Evolutionary conservation across 2,888 invertebrate genomes (phyloP).

Genomic region (Sympetrum striolatum): DNA sequence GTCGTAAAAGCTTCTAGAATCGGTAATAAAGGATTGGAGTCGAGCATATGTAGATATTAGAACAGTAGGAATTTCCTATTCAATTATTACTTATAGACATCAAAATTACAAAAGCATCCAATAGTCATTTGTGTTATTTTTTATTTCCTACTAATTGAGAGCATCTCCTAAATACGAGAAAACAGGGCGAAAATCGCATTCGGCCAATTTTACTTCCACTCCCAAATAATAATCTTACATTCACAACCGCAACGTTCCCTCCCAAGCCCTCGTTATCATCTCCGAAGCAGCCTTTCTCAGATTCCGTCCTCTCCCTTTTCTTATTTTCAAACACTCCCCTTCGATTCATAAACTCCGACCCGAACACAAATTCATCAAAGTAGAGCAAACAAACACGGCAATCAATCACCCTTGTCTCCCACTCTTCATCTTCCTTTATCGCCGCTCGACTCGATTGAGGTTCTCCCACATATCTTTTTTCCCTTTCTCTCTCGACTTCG

Average conservation of each 20-base stretch:
- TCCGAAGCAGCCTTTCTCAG: background rate
- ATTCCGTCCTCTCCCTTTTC: background rate
- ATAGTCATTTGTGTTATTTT: no score
- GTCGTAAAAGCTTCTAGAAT: no score
- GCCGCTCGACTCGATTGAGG: background rate
- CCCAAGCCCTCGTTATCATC: background rate
- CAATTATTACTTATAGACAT: no score
- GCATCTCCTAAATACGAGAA: no score
- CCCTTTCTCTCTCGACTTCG: background rate
- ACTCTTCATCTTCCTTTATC: background rate
- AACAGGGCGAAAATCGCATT: no score
- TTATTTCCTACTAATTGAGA: no score
- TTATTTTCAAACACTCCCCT: background rate
- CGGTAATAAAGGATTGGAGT: no score
- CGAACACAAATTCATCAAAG: conserved; percentile 19
- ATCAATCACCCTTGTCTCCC: conserved; percentile 15
- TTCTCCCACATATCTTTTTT: background rate
- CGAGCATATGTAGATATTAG: no score
- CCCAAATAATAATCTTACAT: background rate
- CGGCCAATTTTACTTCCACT: background rate
- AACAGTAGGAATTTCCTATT: no score
- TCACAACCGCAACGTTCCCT: background rate
- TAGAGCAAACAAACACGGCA: conserved; percentile 20
- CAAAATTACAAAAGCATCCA: no score
- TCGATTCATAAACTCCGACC: background rate